Conservation (phyloP, 2,797 vertebrate genomes). For the Adelosebastes latens region DNA sequence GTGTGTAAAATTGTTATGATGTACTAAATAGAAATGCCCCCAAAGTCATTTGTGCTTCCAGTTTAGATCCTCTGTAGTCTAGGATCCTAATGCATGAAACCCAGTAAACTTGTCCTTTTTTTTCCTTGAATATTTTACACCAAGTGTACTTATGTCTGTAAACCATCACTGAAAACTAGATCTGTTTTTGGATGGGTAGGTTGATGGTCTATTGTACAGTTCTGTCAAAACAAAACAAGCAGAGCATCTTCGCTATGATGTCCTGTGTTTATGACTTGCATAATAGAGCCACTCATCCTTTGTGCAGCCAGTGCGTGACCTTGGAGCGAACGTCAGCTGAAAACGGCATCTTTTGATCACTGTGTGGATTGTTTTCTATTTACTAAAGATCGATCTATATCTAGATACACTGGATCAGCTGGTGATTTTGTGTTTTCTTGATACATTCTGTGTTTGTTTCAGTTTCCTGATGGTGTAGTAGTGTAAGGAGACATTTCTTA, state of each 20-base stretch:
- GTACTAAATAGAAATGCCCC: conserved; percentile 65
- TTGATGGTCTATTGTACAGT: conserved; percentile 25
- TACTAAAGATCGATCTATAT: conserved; percentile 52
- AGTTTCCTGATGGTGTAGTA: conserved; percentile 22
- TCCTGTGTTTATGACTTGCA: conserved; percentile 26
- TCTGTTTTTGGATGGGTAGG: conserved; percentile 35
- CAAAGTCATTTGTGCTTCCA: conserved; percentile 80
- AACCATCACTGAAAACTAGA: conserved; percentile 61
- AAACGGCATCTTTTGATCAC: conserved; percentile 66
- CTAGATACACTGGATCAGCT: conserved; percentile 62
- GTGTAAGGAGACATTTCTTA: conserved; percentile 15
- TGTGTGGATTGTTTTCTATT: conserved; percentile 69
- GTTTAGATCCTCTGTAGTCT: conserved; percentile 62
- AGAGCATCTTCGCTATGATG: conserved; percentile 23
- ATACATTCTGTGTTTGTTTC: conserved; percentile 29
- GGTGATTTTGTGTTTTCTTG: conserved; percentile 52
- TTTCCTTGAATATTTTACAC: conserved; percentile 63
- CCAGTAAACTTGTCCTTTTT: conserved; percentile 51
- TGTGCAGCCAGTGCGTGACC: conserved; percentile 46
- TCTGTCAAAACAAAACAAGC: conserved; percentile 5
- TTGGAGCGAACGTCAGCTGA: conserved; percentile 38
- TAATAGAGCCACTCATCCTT: conserved; percentile 32
- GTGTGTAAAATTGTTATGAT: conserved; percentile 66
- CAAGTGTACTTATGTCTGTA: conserved; percentile 83
- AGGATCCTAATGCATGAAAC: conserved; percentile 79